Evolutionary conservation across 2,113 vertebrate species (phyloP).

Genomic region (Dromaius novaehollandiae): DNA sequence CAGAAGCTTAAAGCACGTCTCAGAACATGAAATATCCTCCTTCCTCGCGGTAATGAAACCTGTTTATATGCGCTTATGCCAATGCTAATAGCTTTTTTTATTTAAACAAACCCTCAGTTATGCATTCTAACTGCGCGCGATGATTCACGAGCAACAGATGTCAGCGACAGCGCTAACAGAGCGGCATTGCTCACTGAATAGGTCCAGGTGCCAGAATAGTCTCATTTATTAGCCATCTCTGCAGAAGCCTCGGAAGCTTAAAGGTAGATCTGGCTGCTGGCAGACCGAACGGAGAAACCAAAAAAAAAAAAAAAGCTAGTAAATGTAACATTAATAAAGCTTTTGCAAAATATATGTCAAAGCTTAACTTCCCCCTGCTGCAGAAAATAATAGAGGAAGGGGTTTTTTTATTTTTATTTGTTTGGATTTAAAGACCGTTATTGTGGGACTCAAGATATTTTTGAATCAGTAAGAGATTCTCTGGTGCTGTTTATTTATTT

Average conservation of each 20-base stretch:
- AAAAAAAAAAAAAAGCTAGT: background rate
- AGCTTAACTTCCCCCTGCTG: background rate
- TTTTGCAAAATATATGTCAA: background rate
- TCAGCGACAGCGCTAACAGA: accelerated
- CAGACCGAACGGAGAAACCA: background rate
- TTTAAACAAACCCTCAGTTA: conserved; percentile 1
- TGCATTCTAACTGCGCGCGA: background rate
- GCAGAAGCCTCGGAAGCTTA: background rate
- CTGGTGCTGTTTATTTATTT: background rate
- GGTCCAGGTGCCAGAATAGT: conserved; percentile 17
- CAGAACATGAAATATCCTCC: background rate
- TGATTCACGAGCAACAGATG: background rate
- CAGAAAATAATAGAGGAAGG: background rate
- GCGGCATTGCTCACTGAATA: background rate
- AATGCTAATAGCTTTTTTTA: background rate
- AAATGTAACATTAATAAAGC: background rate
- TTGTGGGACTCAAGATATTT: background rate
- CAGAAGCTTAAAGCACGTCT: accelerated
- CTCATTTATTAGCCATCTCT: background rate
- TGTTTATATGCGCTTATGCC: background rate
- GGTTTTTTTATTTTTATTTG: background rate
- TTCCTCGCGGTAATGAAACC: background rate
- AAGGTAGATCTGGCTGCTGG: background rate
- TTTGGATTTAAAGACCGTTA: background rate
- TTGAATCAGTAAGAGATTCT: background rate